phyloP scores from a whole-genome alignment of 2,797 vertebrate species.

The Siniperca undulata region DNA sequence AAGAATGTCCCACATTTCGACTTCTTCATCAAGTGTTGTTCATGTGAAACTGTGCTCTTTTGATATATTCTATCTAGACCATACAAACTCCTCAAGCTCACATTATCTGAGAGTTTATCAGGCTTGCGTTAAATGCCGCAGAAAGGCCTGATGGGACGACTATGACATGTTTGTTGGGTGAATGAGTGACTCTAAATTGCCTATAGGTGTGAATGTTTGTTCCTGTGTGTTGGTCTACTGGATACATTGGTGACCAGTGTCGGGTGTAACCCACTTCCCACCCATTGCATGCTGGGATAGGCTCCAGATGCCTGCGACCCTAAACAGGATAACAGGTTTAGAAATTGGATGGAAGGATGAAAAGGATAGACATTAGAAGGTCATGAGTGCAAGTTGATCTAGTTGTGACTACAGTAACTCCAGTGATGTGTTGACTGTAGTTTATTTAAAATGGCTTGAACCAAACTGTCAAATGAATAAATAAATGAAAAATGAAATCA shows the following conservation, averaged over 20 bases:
- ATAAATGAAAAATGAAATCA: too few relatives aligned
- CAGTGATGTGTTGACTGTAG: background rate
- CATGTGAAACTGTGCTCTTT: background rate
- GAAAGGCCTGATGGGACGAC: background rate
- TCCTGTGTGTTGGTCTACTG: background rate
- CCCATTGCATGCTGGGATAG: constrained; percentile 24
- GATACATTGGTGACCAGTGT: background rate
- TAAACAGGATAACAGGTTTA: background rate
- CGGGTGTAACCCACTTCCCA: background rate
- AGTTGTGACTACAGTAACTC: background rate
- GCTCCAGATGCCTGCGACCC: background rate
- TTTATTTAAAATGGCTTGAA: background rate
- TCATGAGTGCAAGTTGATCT: background rate
- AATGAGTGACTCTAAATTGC: background rate
- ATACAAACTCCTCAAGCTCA: background rate
- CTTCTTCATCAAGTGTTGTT: too few relatives aligned
- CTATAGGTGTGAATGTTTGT: background rate
- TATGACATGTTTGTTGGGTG: background rate
- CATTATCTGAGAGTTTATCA: background rate
- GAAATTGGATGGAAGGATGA: constrained; percentile 4
- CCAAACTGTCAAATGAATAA: too few relatives aligned
- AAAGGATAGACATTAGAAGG: background rate
- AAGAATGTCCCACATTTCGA: too few relatives aligned
- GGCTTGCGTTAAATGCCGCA: background rate
- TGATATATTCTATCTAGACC: too few relatives aligned